These are phyloP conservation scores for Magallana gigas DNA, from an alignment of 1,140 invertebrate genomes.

Conservation along the genomic window DNA sequence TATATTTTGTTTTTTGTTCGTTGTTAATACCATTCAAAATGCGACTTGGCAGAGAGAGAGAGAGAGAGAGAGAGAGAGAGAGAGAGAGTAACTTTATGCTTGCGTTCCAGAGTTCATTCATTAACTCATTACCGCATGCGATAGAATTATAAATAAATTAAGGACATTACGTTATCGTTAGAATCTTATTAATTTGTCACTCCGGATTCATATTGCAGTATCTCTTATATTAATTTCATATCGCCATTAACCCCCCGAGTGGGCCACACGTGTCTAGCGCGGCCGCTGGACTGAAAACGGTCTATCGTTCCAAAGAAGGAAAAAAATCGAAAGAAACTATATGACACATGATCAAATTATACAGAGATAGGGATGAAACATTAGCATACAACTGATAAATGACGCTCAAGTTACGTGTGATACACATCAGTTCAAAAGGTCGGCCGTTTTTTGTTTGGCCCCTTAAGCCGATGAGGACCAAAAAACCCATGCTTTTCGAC, in stretches of 20 bases:
- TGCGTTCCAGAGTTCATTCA: background rate
- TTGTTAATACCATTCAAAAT: too few relatives aligned
- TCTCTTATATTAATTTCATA: constrained; percentile 27
- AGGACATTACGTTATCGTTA: background rate
- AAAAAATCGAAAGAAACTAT: constrained; percentile 12
- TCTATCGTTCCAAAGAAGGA: background rate
- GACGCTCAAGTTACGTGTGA: background rate
- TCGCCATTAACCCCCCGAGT: background rate
- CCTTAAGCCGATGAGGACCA: too few relatives aligned
- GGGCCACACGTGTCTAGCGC: background rate
- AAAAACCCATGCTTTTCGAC: too few relatives aligned
- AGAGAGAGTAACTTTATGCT: too few relatives aligned
- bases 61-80: too few relatives aligned
- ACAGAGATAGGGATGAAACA: constrained; percentile 16
- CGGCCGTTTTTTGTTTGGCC: background rate
- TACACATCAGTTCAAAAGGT: constrained; percentile 19
- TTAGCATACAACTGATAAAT: constrained; percentile 29
- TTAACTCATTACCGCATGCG: background rate
- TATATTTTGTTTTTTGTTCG: too few relatives aligned
- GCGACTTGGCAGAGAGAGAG: too few relatives aligned
- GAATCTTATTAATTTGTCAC: background rate
- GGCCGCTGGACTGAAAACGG: background rate
- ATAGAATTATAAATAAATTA: background rate
- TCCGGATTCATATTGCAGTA: background rate
- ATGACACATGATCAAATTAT: constrained; percentile 36